These are phyloP conservation scores for Heterodera filipjevi DNA, from an alignment of 2,888 invertebrate species.

Conservation along the genomic window DNA sequence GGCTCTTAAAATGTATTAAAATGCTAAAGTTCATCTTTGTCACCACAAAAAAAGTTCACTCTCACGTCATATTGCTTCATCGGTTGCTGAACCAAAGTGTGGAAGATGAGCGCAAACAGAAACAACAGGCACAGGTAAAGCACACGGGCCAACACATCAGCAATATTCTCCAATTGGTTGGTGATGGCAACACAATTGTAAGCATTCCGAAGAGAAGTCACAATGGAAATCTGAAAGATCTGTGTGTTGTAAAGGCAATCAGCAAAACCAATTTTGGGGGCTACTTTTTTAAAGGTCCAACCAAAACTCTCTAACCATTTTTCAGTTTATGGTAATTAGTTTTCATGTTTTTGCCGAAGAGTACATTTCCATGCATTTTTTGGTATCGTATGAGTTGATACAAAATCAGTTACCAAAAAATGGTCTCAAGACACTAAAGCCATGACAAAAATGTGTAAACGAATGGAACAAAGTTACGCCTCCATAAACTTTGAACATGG, in stretches of 20 bases:
- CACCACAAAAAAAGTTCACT: too few relatives aligned
- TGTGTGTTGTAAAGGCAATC: neutral
- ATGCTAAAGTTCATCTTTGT: too few relatives aligned
- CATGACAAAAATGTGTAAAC: too few relatives aligned
- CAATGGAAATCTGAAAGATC: neutral
- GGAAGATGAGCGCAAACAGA: neutral
- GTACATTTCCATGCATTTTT: too few relatives aligned
- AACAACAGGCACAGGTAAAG: neutral
- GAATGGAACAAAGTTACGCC: too few relatives aligned
- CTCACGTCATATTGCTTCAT: neutral
- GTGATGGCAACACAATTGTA: neutral
- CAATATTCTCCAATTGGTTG: neutral
- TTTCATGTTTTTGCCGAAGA: neutral
- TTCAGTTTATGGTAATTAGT: too few relatives aligned
- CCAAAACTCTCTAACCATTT: too few relatives aligned
- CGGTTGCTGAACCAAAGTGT: neutral
- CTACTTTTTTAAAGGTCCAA: too few relatives aligned
- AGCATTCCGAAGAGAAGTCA: neutral
- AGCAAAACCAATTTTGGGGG: neutral
- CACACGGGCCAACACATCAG: neutral
- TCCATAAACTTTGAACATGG: too few relatives aligned
- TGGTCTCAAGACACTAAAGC: too few relatives aligned
- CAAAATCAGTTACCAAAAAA: too few relatives aligned
- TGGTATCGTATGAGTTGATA: neutral
- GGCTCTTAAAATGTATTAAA: too few relatives aligned